Evolutionary conservation across 2,797 vertebrate genomes (phyloP).

Genomic region (Neosalanx taihuensis): DNA sequence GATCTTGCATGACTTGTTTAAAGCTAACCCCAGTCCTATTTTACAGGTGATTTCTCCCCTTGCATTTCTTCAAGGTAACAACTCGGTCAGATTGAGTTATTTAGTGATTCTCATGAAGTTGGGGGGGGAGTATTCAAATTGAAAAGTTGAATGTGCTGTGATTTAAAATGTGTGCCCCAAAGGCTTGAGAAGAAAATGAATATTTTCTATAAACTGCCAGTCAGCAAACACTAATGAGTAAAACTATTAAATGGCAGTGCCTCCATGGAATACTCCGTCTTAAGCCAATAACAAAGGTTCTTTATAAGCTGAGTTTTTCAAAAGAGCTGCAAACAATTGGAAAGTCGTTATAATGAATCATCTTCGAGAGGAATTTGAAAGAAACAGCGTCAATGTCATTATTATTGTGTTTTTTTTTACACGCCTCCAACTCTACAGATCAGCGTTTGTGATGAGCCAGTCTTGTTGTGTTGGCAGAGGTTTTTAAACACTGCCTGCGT

Average conservation of each 20-base stretch:
- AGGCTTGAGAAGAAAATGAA: background rate
- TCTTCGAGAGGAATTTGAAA: constrained; percentile 21
- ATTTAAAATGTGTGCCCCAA: background rate
- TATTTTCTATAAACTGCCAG: background rate
- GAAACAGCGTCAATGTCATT: constrained; percentile 51
- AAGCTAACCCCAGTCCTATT: constrained; percentile 45
- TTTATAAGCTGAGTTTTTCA: background rate
- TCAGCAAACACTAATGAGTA: background rate
- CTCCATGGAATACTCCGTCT: background rate
- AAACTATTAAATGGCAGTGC: background rate
- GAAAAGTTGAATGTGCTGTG: background rate
- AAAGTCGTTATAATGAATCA: constrained; percentile 33
- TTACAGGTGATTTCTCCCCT: constrained; percentile 34
- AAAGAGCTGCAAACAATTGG: background rate
- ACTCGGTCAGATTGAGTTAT: background rate
- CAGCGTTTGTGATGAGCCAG: constrained; percentile 48
- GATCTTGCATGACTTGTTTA: constrained; percentile 61
- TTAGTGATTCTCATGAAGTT: background rate
- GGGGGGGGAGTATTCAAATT: background rate
- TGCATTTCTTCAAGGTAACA: constrained; percentile 55
- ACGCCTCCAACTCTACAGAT: constrained; percentile 31
- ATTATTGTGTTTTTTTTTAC: constrained; percentile 32
- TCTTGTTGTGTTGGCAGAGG: constrained; percentile 52
- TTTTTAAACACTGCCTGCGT: constrained; percentile 67
- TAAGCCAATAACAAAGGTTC: background rate